Percentiles rank a stretch among this genome's conserved stretches.
Evolutionary conservation across 2,797 vertebrate genomes (phyloP).

Genomic region (Chaunax sp.): DNA sequence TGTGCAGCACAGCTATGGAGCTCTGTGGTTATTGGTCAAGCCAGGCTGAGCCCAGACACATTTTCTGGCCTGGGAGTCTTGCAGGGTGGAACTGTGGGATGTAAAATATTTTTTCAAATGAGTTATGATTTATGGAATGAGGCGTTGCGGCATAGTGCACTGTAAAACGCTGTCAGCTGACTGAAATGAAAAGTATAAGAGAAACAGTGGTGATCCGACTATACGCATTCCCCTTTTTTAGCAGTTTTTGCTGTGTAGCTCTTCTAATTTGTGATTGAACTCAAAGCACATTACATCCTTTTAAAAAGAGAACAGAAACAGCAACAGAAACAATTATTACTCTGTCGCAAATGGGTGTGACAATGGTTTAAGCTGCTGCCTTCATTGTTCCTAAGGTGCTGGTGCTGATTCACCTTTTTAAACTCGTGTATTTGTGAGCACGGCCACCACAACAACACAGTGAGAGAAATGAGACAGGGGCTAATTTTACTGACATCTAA

Average conservation of each 20-base stretch:
- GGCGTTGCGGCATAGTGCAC: constrained; percentile 10
- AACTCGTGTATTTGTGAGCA: neutral
- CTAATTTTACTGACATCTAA: neutral
- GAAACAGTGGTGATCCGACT: neutral
- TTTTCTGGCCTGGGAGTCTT: constrained; percentile 57
- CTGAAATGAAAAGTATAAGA: constrained; percentile 5
- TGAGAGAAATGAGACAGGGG: neutral
- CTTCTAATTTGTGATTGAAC: neutral
- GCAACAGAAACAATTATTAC: neutral
- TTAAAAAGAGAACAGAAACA: neutral
- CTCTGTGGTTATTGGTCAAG: constrained; percentile 54
- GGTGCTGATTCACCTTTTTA: neutral
- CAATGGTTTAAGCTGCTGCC: neutral
- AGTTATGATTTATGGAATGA: constrained; percentile 50
- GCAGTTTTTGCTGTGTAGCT: neutral
- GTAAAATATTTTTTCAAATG: constrained; percentile 45
- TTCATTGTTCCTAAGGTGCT: neutral
- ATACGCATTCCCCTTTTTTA: neutral
- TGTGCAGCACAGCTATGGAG: constrained; percentile 46
- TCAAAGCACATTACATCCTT: neutral
- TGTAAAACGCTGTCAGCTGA: constrained; percentile 27
- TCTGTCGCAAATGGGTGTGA: neutral
- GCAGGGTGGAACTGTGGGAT: constrained; percentile 50
- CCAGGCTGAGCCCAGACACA: constrained; percentile 45
- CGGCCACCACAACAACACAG: neutral